These are phyloP conservation scores for Dicrurus megarhynchus DNA, from an alignment of 2,113 vertebrate species.

Conservation along the genomic window DNA sequence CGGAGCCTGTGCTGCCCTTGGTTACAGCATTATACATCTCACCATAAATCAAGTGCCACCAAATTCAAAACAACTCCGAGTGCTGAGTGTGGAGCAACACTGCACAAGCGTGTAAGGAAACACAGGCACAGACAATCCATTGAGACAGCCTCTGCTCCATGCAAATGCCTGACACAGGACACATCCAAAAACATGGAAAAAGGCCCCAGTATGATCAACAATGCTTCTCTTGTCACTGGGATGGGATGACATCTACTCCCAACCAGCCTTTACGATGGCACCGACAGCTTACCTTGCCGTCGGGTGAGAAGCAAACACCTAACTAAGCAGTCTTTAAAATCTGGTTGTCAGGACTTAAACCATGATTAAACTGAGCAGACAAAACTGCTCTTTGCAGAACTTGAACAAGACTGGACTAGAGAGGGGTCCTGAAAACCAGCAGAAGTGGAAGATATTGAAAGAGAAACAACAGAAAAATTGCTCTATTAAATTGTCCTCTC, in stretches of 20 bases:
- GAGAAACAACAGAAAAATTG: not conserved
- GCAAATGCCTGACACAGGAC: not conserved
- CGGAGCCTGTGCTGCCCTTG: not conserved
- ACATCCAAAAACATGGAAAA: not conserved
- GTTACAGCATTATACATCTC: not conserved
- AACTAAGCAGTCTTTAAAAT: not conserved
- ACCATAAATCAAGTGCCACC: not conserved
- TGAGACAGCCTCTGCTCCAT: not conserved
- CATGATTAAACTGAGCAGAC: not conserved
- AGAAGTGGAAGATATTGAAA: not conserved
- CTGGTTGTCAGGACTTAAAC: not conserved
- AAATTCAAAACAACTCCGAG: not conserved
- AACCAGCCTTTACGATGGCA: not conserved
- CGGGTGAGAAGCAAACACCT: not conserved
- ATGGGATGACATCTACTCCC: not conserved
- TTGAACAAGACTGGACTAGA: not conserved
- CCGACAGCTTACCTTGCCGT: not conserved
- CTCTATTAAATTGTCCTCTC: not conserved
- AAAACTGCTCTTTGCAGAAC: not conserved
- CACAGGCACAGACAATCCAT: not conserved
- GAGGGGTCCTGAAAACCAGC: not conserved
- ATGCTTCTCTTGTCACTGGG: not conserved
- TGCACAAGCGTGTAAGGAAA: not conserved
- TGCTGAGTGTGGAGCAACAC: not conserved
- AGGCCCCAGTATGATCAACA: not conserved